These are phyloP conservation scores for Marmota monax DNA, from an alignment of 2,113 vertebrate species.

Conservation along the genomic window DNA sequence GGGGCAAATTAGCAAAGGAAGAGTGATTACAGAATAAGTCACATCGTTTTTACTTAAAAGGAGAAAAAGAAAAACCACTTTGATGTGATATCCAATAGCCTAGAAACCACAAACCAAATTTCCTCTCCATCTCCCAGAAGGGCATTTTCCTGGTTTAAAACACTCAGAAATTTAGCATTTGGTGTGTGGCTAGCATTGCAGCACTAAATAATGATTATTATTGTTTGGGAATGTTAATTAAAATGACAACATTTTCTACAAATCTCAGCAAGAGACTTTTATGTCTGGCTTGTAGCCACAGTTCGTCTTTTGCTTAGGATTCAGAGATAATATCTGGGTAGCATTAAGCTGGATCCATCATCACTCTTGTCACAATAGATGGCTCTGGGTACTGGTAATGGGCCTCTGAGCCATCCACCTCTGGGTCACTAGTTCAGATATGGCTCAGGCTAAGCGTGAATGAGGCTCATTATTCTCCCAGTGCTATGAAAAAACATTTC, in stretches of 20 bases:
- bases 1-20: slow-evolving; percentile 77
- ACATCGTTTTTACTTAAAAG: slow-evolving; percentile 49
- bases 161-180: slow-evolving; percentile 69
- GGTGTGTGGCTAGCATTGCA: slow-evolving; percentile 60
- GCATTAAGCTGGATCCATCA: slow-evolving; percentile 77
- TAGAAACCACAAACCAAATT: slow-evolving; percentile 58
- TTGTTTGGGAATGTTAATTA: slow-evolving; percentile 82
- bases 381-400: slow-evolving; percentile 70
- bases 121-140: slow-evolving; percentile 60
- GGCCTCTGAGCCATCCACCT: slow-evolving; percentile 69
- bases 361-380: slow-evolving; percentile 67
- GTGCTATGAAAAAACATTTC: slow-evolving; percentile 63
- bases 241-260: slow-evolving; percentile 73
- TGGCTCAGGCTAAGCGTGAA: slow-evolving; percentile 22
- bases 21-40: slow-evolving; percentile 62
- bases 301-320: slow-evolving; percentile 68
- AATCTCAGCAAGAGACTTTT: slow-evolving; percentile 73
- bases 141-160: slow-evolving; percentile 74
- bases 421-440: slow-evolving; percentile 67
- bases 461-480: slow-evolving; percentile 75
- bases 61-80: slow-evolving; percentile 40
- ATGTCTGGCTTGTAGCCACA: slow-evolving; percentile 29
- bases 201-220: slow-evolving; percentile 65
- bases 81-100: slow-evolving; percentile 35
- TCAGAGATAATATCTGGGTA: slow-evolving; percentile 80